These are phyloP conservation scores for Alentia gelatinosa DNA, from an alignment of 2,888 invertebrate species.

Conservation along the genomic window DNA sequence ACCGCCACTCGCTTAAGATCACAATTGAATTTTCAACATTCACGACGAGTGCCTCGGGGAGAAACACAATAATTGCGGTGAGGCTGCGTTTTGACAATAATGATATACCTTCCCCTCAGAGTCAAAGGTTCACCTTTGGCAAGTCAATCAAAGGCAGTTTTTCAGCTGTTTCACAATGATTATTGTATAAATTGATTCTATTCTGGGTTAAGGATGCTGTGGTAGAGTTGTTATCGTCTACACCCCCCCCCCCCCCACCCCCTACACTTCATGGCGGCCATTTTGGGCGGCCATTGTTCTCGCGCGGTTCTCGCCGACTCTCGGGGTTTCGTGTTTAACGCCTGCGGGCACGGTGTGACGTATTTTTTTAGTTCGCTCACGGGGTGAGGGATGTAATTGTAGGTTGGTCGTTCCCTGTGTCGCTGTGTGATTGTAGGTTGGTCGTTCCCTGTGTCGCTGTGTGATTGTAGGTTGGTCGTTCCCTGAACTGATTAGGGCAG, in stretches of 20 bases:
- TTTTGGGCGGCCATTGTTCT: background rate
- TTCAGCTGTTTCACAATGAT: background rate
- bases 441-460: too few species aligned
- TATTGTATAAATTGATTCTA: background rate
- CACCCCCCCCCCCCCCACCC: background rate
- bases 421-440: background rate
- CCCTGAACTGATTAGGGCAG: too few species aligned
- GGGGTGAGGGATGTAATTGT: background rate
- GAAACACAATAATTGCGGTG: background rate
- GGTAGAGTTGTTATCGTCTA: background rate
- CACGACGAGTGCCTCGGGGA: background rate
- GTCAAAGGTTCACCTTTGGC: background rate
- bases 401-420: too few species aligned
- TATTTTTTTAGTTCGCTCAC: background rate
- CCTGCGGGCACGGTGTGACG: background rate
- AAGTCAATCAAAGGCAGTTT: background rate
- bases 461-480: background rate
- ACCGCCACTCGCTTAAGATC: background rate
- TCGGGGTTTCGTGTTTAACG: background rate
- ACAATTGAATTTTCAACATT: background rate
- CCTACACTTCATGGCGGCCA: background rate
- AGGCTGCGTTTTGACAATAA: background rate
- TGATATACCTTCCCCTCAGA: background rate
- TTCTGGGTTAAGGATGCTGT: background rate
- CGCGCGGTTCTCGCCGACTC: background rate